These are phyloP conservation scores for Microctonus aethiopoides DNA, from an alignment of 2,888 invertebrate genomes.

Conservation along the genomic window DNA sequence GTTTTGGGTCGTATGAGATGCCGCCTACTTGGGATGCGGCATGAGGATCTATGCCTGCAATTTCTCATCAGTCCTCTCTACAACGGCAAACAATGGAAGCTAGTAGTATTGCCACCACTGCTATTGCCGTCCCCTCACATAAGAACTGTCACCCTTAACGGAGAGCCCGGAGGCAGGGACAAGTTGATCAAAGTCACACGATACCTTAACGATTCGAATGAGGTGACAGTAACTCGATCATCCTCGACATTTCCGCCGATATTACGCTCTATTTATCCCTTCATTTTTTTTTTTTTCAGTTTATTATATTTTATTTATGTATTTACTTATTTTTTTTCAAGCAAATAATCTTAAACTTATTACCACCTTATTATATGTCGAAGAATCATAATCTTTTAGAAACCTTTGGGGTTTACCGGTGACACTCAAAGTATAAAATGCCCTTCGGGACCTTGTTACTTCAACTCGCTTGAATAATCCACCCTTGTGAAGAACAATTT, in stretches of 20 bases:
- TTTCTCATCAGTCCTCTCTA: conserved; percentile 58
- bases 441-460: conserved; percentile 66
- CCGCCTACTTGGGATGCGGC: conserved; percentile 57
- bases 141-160: conserved; percentile 49
- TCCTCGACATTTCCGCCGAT: not conserved
- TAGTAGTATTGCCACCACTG: conserved; percentile 5
- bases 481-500: conserved; percentile 36
- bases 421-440: conserved; percentile 60
- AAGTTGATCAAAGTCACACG: conserved; percentile 59
- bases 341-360: not conserved
- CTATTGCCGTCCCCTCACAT: conserved; percentile 36
- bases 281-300: not conserved
- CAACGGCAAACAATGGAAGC: conserved; percentile 56
- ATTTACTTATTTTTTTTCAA: not conserved
- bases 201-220: conserved; percentile 2
- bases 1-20: conserved; percentile 43
- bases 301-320: not conserved
- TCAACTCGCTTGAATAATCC: conserved; percentile 54
- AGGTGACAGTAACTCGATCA: not conserved
- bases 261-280: not conserved
- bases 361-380: not conserved
- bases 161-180: conserved; percentile 37
- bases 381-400: not conserved
- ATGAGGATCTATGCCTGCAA: conserved; percentile 60
- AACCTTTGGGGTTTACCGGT: conserved; percentile 54